Conservation (phyloP, 2,797 vertebrate species). For the Amblyraja radiata region DNA sequence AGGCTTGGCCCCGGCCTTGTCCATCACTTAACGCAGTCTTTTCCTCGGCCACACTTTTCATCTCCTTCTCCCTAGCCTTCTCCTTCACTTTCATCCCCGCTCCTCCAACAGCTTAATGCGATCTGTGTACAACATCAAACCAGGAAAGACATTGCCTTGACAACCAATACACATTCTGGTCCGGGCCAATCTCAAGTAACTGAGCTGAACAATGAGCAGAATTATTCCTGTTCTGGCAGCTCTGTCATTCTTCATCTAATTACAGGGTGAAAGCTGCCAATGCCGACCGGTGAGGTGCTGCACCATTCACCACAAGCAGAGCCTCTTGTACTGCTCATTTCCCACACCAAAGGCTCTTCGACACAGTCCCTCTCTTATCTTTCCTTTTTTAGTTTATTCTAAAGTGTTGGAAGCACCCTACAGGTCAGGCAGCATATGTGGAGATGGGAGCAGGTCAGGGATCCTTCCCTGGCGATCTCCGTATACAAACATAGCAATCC, state of each 20-base stretch:
- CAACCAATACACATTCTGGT: not conserved
- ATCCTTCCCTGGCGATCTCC: no score
- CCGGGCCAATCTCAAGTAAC: not conserved
- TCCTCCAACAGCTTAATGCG: not conserved
- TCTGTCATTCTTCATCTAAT: not conserved
- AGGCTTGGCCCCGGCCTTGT: not conserved
- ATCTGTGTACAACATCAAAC: not conserved
- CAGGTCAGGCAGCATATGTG: no score
- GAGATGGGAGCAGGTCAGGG: no score
- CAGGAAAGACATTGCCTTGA: not conserved
- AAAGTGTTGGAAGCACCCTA: not conserved
- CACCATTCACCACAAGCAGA: not conserved
- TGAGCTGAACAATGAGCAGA: not conserved
- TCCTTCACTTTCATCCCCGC: not conserved
- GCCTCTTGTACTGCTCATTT: not conserved
- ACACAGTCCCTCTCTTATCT: not conserved
- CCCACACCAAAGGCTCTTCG: not conserved
- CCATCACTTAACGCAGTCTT: not conserved
- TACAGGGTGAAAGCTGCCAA: not conserved
- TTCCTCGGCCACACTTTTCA: not conserved
- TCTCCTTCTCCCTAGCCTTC: not conserved
- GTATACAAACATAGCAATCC: no score
- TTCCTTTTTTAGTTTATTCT: not conserved
- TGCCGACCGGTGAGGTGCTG: no score
- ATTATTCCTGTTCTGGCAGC: not conserved